phyloP scores from a whole-genome alignment of 2,113 vertebrate species.

The Steatornis caripensis region DNA sequence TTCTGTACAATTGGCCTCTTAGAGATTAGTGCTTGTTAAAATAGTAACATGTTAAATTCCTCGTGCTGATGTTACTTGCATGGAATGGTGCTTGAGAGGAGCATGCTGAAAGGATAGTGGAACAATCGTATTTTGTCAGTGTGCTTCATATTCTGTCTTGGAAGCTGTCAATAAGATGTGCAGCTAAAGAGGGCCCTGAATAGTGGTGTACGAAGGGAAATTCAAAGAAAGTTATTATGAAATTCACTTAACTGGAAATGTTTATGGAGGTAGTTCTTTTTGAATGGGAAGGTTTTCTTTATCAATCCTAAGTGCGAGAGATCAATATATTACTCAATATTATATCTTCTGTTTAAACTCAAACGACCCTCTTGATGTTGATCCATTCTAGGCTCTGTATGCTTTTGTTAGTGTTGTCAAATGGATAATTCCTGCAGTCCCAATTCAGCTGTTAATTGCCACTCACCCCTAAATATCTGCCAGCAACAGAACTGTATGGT shows the following conservation, averaged over 20 bases:
- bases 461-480: background rate
- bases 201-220: background rate
- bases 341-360: background rate
- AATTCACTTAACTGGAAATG: background rate
- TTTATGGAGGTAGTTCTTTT: background rate
- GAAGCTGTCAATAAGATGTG: background rate
- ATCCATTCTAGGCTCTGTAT: background rate
- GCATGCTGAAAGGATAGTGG: background rate
- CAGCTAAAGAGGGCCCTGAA: background rate
- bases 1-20: background rate
- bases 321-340: background rate
- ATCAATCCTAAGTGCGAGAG: background rate
- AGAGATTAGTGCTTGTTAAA: conserved; percentile 55
- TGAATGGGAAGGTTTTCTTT: background rate
- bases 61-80: conserved; percentile 19
- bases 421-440: background rate
- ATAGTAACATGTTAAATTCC: conserved; percentile 57
- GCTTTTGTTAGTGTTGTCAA: background rate
- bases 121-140: background rate
- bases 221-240: background rate
- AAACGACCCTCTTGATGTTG: background rate
- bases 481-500: background rate
- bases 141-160: background rate
- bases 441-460: background rate
- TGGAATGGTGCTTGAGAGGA: conserved; percentile 37